phyloP scores from a whole-genome alignment of 1,140 invertebrate genomes.

The Metaphire vulgaris region DNA sequence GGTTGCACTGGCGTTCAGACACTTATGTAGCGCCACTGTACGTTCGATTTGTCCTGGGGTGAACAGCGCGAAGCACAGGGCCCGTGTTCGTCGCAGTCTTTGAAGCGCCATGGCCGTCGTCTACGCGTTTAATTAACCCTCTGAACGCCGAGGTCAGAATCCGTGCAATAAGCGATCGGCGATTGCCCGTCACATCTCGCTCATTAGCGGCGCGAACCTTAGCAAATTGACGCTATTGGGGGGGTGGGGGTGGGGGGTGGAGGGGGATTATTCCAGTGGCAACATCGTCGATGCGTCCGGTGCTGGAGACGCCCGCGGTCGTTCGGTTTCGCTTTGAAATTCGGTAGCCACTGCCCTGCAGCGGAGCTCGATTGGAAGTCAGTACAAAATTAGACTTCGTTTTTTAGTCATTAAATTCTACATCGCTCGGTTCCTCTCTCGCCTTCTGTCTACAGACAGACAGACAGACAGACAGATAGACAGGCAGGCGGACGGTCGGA shows the following conservation, averaged over 20 bases:
- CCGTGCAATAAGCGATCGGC: background rate
- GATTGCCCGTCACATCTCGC: background rate
- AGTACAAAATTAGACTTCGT: background rate
- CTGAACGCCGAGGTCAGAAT: background rate
- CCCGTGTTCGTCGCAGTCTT: too few species aligned
- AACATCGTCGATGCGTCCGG: background rate
- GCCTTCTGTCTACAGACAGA: too few species aligned
- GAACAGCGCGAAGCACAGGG: too few species aligned
- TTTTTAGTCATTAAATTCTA: background rate
- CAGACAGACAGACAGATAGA: too few species aligned
- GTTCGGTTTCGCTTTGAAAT: background rate
- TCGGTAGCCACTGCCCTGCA: background rate
- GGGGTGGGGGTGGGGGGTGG: too few species aligned
- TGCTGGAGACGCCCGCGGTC: background rate
- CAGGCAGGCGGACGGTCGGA: too few species aligned
- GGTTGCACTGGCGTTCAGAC: too few species aligned
- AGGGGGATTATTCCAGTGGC: too few species aligned
- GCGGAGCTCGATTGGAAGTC: background rate
- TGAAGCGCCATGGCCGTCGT: background rate
- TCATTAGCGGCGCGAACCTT: background rate
- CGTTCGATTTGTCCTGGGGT: too few species aligned
- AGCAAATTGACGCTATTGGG: background rate
- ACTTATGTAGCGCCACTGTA: background rate
- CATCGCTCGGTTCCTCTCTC: too few species aligned
- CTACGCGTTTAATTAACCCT: too few species aligned